Base-by-base conservation (phyloP, 2,113 vertebrate species). In the Spermophilus dauricus region DNA sequence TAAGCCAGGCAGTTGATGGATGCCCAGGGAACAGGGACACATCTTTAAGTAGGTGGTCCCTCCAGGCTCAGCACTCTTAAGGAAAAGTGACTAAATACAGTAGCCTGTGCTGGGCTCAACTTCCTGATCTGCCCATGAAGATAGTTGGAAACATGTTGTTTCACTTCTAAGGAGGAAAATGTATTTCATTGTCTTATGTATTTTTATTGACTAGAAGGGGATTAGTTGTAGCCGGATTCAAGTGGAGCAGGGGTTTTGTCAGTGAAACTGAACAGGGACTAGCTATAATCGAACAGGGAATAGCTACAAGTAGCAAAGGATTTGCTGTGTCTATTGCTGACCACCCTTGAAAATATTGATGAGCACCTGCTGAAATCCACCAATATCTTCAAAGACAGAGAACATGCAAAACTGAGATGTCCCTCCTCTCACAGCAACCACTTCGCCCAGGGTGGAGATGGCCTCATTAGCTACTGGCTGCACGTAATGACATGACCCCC, bases 11-110 rank as follows among this genome's bases (percentile, higher is more conserved):
- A 89, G 32, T 42, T 56, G 12, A 0, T 1, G 3, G 61, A 42
- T 5, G 9, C 58, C n/a, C 14, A 67, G 7, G 7, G 76, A 39
- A 22, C 26, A n/a, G 24, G 5, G 5, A 4, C 11, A 0, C 37
- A 3, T 56, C 20, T 78, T 12, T 34, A 56, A 67, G 37, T 39
- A 53, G 1, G 72, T 51, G 72, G 58, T 37, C 82, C 81, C 78
- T 20, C 22, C 37, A 48, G 80, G 34, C 67, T 76, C 22, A 48
- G 82, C 37, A 10, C 48, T 37, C 61, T 61, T 12, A 4, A 65
- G 48, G 80, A 28, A 78, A 48, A 63, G n/a, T 30, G 42, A 12
- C 8, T 81, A 82, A 93, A 81, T 39, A 56, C 84, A 61, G 58
- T 16, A 67, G 91, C 56, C 26, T 1, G 9, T 70, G 22, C 63